phyloP scores from a whole-genome alignment of 2,797 vertebrate species.

The Perdix hodgsoniae region DNA sequence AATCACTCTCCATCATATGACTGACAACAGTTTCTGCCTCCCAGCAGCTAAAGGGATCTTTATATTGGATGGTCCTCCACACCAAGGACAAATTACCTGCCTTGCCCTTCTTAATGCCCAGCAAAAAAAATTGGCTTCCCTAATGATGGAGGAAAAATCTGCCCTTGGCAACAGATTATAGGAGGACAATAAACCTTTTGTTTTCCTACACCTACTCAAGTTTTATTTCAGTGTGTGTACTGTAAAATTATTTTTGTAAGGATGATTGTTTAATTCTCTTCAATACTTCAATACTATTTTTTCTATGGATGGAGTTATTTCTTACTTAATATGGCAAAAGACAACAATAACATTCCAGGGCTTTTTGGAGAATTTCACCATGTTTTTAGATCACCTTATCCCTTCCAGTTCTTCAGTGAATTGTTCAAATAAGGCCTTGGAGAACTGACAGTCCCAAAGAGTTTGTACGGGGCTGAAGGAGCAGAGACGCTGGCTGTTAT shows the following conservation, averaged over 20 bases:
- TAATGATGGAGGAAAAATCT: not conserved
- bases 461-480: slow-evolving; percentile 38
- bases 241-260: not conserved
- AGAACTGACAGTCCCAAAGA: slow-evolving; percentile 46
- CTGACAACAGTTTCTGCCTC: not conserved
- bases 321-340: slow-evolving; percentile 30
- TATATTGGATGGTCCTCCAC: not conserved
- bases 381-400: slow-evolving; percentile 53
- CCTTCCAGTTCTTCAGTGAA: slow-evolving; percentile 37
- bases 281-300: not conserved
- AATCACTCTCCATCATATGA: not conserved
- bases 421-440: slow-evolving; percentile 68
- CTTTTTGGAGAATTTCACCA: not conserved
- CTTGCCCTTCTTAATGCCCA: not conserved
- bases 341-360: not conserved
- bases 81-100: not conserved
- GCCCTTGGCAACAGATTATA: not conserved
- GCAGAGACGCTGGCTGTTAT: not conserved
- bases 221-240: not conserved
- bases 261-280: not conserved
- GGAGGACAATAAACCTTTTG: not conserved
- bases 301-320: not conserved
- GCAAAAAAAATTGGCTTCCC: not conserved
- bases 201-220: not conserved
- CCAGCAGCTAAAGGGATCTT: not conserved